phyloP scores from a whole-genome alignment of 2,113 vertebrate genomes.

The Poeciliopsis retropinna region DNA sequence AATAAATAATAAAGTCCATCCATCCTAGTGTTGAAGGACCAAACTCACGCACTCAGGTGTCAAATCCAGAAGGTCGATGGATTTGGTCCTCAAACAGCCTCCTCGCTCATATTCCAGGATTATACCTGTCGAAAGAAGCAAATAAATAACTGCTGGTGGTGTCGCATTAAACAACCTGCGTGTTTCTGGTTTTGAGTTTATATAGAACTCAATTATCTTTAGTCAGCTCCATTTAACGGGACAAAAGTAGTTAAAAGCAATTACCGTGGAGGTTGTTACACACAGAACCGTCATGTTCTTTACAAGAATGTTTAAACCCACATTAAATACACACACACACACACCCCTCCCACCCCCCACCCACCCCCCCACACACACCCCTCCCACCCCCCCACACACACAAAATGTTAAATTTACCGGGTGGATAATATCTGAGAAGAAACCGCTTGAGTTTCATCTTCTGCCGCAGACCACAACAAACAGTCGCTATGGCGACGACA shows the following conservation, averaged over 20 bases:
- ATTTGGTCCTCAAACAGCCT: slow-evolving; percentile 85
- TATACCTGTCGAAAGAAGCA: slow-evolving; percentile 80
- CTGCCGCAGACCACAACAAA: slow-evolving; percentile 17
- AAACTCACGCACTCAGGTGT: slow-evolving; percentile 82
- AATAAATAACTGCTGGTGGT: neutral
- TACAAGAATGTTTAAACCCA: neutral
- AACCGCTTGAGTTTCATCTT: slow-evolving; percentile 87
- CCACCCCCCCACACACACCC: too few species aligned
- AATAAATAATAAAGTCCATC: too few species aligned
- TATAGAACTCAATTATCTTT: neutral
- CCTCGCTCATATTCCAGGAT: slow-evolving; percentile 89
- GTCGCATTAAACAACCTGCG: neutral
- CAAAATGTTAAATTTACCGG: slow-evolving; percentile 82
- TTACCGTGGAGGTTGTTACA: neutral
- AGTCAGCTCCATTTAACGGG: neutral
- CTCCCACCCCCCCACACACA: too few species aligned
- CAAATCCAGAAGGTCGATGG: slow-evolving; percentile 90
- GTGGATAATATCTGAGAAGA: slow-evolving; percentile 91
- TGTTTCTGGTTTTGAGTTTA: neutral
- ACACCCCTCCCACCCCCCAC: too few species aligned
- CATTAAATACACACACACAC: neutral
- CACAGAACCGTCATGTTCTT: neutral
- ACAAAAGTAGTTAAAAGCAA: neutral
- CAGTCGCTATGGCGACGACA: slow-evolving; percentile 75
- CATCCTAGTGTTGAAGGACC: neutral